A percentile compares a stretch with the other conserved stretches of the same genome.
phyloP scores from a whole-genome alignment of 2,113 vertebrate species.

The Panurus biarmicus region DNA sequence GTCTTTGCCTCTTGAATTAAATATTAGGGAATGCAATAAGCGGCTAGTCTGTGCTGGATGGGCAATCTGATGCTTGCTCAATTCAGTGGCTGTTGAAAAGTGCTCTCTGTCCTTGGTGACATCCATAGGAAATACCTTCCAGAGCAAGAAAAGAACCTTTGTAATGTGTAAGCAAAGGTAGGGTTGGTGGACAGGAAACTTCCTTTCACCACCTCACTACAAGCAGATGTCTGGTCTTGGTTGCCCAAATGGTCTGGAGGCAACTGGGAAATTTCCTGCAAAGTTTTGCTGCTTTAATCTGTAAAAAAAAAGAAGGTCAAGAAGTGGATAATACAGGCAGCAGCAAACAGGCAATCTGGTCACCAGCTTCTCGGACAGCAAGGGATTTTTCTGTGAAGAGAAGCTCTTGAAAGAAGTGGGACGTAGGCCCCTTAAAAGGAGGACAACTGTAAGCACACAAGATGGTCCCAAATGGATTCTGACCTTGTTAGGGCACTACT shows the following conservation, averaged over 20 bases:
- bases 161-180: not conserved
- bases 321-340: not conserved
- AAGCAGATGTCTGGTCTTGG: not conserved
- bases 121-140: not conserved
- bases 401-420: not conserved
- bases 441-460: not conserved
- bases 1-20: not conserved
- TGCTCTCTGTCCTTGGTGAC: not conserved
- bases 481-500: not conserved
- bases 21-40: not conserved
- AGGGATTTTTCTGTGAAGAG: not conserved
- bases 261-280: not conserved
- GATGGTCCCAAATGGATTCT: not conserved
- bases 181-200: not conserved
- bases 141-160: not conserved
- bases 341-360: not conserved
- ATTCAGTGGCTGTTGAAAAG: not conserved
- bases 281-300: not conserved
- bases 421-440: not conserved
- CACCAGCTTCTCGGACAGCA: not conserved
- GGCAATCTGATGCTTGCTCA: not conserved
- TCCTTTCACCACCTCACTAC: not conserved
- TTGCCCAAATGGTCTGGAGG: not conserved
- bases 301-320: not conserved
- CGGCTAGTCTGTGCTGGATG: not conserved